Conservation (phyloP, 2,888 invertebrate genomes). For the Labia minor region DNA sequence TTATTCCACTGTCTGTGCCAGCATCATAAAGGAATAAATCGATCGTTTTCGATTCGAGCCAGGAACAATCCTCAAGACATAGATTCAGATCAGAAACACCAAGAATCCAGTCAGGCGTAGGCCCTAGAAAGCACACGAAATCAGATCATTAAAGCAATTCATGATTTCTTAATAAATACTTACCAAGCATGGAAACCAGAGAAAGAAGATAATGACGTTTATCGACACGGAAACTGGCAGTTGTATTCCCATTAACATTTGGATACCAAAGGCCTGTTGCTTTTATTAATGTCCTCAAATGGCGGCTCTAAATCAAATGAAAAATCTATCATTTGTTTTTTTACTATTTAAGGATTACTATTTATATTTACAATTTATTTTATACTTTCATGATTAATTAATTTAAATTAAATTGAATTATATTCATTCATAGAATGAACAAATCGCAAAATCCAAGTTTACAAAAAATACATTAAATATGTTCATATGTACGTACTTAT, state of each 20-base stretch:
- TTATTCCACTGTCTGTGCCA: slow-evolving; percentile 86
- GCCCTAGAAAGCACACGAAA: slow-evolving; percentile 45
- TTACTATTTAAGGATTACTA: too few relatives aligned
- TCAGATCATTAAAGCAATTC: too few relatives aligned
- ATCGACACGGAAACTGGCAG: slow-evolving; percentile 72
- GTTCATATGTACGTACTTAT: too few relatives aligned
- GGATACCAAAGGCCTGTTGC: slow-evolving; percentile 85
- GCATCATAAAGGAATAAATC: slow-evolving; percentile 92
- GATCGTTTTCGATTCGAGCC: slow-evolving; percentile 71
- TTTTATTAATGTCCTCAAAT: slow-evolving; percentile 74
- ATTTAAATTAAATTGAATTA: background rate
- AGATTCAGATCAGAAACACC: slow-evolving; percentile 82
- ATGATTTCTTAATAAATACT: slow-evolving; percentile 28
- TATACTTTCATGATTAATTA: too few relatives aligned
- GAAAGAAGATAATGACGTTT: slow-evolving; percentile 76
- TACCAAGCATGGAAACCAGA: slow-evolving; percentile 75
- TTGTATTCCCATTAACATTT: slow-evolving; percentile 71
- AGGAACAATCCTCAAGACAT: slow-evolving; percentile 79
- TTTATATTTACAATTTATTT: too few relatives aligned
- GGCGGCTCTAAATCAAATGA: slow-evolving; percentile 40
- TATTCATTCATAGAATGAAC: too few relatives aligned
- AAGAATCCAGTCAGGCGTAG: slow-evolving; percentile 97
- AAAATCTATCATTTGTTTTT: background rate
- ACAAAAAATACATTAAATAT: too few relatives aligned
- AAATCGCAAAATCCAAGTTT: too few relatives aligned